phyloP scores from a whole-genome alignment of 2,113 vertebrate genomes.

The Ageneiosus marmoratus region DNA sequence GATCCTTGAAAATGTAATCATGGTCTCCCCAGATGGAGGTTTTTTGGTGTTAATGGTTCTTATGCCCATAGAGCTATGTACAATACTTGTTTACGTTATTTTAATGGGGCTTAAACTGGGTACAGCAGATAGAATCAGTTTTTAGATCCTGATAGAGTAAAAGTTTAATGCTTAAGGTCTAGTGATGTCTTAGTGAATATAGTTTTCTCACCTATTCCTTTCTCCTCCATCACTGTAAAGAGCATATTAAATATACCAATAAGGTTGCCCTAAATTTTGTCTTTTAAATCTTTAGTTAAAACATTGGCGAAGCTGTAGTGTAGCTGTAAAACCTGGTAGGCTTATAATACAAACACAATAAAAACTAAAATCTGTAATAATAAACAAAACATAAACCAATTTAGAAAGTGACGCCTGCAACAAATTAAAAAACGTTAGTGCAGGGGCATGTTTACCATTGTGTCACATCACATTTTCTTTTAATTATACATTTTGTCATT shows the following conservation, averaged over 20 bases:
- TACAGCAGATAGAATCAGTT: neutral
- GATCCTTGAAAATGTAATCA: constrained; percentile 6
- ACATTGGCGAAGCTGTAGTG: neutral
- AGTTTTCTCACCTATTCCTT: neutral
- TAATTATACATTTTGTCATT: no score
- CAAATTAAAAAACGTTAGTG: no score
- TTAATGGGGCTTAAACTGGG: neutral
- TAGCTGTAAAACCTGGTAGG: neutral
- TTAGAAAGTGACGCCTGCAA: no score
- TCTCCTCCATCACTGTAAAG: neutral
- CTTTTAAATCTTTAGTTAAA: neutral
- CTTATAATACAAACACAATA: no score
- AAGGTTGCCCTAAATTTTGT: neutral
- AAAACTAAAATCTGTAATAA: no score
- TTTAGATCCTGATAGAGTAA: neutral
- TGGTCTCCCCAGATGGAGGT: neutral
- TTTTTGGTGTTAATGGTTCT: neutral
- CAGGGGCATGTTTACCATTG: no score
- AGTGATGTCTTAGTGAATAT: neutral
- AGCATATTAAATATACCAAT: neutral
- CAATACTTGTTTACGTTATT: neutral
- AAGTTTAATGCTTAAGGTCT: neutral
- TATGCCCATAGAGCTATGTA: neutral
- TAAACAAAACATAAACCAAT: no score
- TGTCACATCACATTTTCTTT: no score